Conservation (phyloP, 2,113 vertebrate species). For the Donacobius atricapilla region DNA sequence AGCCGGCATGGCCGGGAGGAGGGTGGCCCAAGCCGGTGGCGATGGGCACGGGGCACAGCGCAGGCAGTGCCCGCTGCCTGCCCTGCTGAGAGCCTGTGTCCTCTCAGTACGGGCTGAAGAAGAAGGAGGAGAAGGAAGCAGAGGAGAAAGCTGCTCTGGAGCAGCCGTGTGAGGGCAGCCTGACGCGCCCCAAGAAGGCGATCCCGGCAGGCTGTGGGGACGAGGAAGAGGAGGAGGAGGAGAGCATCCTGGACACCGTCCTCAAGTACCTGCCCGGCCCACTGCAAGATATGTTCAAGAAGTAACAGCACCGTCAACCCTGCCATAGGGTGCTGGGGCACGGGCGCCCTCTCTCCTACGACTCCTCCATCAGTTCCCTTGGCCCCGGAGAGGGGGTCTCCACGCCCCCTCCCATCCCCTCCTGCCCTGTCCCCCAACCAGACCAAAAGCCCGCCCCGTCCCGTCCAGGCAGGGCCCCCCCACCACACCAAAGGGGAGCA, state of each 20-base stretch:
- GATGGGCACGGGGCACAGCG: background rate
- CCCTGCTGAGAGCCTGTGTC: background rate
- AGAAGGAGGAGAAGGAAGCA: conserved; percentile 97
- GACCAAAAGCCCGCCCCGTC: conserved; percentile 32
- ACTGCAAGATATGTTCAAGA: conserved; percentile 99
- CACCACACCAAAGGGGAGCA: conserved; percentile 32
- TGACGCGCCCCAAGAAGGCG: conserved; percentile 95
- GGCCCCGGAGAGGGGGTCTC: background rate
- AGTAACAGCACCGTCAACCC: conserved; percentile 76
- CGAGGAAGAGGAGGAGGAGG: conserved; percentile 92
- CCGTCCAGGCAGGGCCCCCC: conserved; percentile 35
- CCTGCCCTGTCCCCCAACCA: background rate
- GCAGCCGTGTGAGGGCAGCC: conserved; percentile 93
- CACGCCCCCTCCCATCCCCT: background rate
- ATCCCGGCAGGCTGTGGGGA: conserved; percentile 93
- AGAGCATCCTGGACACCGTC: conserved; percentile 97
- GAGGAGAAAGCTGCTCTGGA: conserved; percentile 97
- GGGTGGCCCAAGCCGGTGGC: background rate
- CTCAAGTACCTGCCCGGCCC: conserved; percentile 97
- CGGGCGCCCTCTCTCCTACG: conserved; percentile 22
- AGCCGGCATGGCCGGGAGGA: background rate
- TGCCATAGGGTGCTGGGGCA: conserved; percentile 61
- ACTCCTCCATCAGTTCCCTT: conserved; percentile 20
- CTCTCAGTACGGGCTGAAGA: conserved; percentile 93
- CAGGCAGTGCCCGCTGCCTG: background rate